Conservation (phyloP, 2,113 vertebrate genomes). For the Pseudonaja textilis region DNA sequence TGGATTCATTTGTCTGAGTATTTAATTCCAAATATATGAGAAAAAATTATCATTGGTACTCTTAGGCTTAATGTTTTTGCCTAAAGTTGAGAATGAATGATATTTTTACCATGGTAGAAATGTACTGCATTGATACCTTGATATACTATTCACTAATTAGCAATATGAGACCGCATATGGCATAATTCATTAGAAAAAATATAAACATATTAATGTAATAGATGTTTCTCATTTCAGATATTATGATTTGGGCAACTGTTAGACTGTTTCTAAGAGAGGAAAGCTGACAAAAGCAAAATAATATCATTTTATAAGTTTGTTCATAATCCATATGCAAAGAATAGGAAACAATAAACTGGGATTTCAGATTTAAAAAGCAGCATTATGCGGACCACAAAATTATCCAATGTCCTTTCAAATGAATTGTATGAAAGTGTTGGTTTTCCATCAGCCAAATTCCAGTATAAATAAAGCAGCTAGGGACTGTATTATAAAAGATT, state of each 20-base stretch:
- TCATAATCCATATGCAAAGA: neutral
- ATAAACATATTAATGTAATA: neutral
- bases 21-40: neutral
- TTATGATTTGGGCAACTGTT: neutral
- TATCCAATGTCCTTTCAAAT: neutral
- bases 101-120: neutral
- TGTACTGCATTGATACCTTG: neutral
- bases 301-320: neutral
- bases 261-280: neutral
- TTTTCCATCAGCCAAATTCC: neutral
- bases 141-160: neutral
- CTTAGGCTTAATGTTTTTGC: neutral
- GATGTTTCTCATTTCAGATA: neutral
- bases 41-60: neutral
- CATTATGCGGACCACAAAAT: neutral
- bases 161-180: neutral
- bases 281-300: neutral
- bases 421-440: neutral
- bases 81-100: rapidly evolving
- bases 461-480: neutral
- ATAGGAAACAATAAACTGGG: neutral
- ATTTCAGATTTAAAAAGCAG: neutral
- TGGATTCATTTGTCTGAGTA: rapidly evolving
- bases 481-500: neutral
- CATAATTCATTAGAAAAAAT: neutral